Percentiles rank a stretch among this genome's conserved stretches.
phyloP scores from a whole-genome alignment of 2,888 invertebrate genomes.

The Drosophila rellima region DNA sequence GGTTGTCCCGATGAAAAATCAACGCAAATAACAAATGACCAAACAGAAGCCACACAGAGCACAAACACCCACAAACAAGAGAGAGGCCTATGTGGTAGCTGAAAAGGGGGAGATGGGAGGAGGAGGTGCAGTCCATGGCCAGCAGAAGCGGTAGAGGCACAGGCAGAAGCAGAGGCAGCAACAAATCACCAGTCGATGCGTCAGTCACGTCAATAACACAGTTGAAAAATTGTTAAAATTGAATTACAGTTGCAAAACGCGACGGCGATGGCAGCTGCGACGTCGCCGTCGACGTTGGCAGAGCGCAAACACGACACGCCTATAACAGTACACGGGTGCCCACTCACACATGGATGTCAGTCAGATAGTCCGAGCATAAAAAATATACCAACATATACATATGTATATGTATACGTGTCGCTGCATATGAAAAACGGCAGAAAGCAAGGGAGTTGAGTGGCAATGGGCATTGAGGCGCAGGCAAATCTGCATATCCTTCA shows the following conservation, averaged over 20 bases:
- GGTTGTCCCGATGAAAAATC: slow-evolving; percentile 46
- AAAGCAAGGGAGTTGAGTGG: neutral
- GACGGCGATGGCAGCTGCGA: slow-evolving; percentile 60
- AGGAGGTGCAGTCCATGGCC: slow-evolving; percentile 5
- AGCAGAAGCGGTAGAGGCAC: no score
- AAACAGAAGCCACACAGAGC: slow-evolving; percentile 44
- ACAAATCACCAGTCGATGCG: slow-evolving; percentile 81
- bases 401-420: slow-evolving; percentile 45
- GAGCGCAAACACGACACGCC: slow-evolving; percentile 23
- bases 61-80: slow-evolving; percentile 35
- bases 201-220: slow-evolving; percentile 84
- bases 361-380: slow-evolving; percentile 38
- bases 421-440: slow-evolving; percentile 70
- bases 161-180: slow-evolving; percentile 18
- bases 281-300: slow-evolving; percentile 28
- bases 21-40: slow-evolving; percentile 78
- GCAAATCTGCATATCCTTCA: slow-evolving; percentile 80
- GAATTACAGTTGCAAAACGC: slow-evolving; percentile 82
- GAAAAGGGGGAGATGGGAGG: no score
- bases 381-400: slow-evolving; percentile 8
- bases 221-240: slow-evolving; percentile 85
- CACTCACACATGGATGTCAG: slow-evolving; percentile 23
- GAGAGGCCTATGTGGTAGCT: slow-evolving; percentile 25
- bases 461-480: slow-evolving; percentile 35
- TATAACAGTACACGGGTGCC: slow-evolving; percentile 6